Base-by-base conservation (phyloP, 2,888 invertebrate genomes). In the Leucophora obtusa region DNA sequence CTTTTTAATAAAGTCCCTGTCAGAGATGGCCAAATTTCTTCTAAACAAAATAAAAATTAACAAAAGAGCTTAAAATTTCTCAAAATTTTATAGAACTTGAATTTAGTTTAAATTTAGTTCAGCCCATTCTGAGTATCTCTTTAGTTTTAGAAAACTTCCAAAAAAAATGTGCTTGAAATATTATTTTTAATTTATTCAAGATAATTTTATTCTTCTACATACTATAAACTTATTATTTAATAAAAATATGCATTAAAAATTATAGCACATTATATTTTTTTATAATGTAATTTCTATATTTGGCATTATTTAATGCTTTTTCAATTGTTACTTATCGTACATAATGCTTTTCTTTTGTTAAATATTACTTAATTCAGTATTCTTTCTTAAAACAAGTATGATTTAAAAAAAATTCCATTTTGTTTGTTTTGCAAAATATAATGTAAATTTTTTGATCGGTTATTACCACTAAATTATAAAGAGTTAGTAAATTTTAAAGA, bases 261-360 rank as follows among this genome's bases (percentile, higher is more conserved):
- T 60, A 53, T 76, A 75, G 74, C 47, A 74, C 71, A 73, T 54
- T 60, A 43, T 68, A 58, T 56, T 56, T 63, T 53, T 47, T 28
- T 28, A 62, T 43, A 43, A 56, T 38, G 14, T 24, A 58, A 43
- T 53, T 11, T 70, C 33, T 59, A 60, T 59, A 60, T 60, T 70
- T 69, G 53, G 70, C 51, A 68, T 70, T 51, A 47, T 69, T 58
- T 47, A 68, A 60, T 59, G 17, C 51, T 65, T 56, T 28, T 66
- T 38, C 50, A 24, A 54, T 66, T 18, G 11, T 18, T 47, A 14
- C 35, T 65, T 35, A 66, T 21, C 2, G n/a, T n/a, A n/a, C 51
- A 53, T 65, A 15, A 65, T 65, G 65, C 65, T 56, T 24, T 8
- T 33, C n/a, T 28, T 54, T 54, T 43, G 14, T 43, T 47, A 47